These are phyloP conservation scores for Holocentrus rufus DNA, from an alignment of 2,797 vertebrate genomes.

Conservation along the genomic window DNA sequence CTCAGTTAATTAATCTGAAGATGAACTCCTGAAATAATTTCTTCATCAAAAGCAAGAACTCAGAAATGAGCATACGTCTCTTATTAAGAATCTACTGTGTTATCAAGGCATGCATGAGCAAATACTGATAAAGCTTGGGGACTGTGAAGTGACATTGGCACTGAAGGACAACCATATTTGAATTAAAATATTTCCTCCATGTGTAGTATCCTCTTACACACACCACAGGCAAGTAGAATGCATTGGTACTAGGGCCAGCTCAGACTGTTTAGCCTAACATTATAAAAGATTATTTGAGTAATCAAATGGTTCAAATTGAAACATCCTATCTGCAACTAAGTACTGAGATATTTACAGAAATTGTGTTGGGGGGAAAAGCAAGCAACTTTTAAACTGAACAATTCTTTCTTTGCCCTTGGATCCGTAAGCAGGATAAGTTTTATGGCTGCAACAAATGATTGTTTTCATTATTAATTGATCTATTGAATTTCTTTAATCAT, in stretches of 20 bases:
- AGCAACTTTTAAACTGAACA: not conserved
- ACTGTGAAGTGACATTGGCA: constrained; percentile 37
- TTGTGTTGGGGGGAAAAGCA: not conserved
- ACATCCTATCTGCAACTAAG: not conserved
- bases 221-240: not conserved
- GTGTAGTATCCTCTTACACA: not conserved
- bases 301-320: too few relatives aligned
- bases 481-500: too few relatives aligned
- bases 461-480: too few relatives aligned
- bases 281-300: too few relatives aligned
- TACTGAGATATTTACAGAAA: not conserved
- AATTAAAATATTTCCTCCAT: not conserved
- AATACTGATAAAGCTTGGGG: constrained; percentile 19
- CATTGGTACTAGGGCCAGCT: not conserved
- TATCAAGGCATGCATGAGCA: constrained; percentile 13
- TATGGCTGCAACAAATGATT: too few relatives aligned
- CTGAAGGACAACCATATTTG: constrained; percentile 12
- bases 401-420: not conserved
- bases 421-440: not conserved
- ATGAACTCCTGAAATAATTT: not conserved
- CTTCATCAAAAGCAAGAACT: not conserved
- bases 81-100: not conserved
- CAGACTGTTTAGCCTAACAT: not conserved
- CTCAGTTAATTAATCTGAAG: not conserved
- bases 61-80: not conserved